Evolutionary conservation across 1,140 invertebrate genomes (phyloP), one percentile per base, ranked within the genome.

Genomic region (Drosophila takahashii): DNA sequence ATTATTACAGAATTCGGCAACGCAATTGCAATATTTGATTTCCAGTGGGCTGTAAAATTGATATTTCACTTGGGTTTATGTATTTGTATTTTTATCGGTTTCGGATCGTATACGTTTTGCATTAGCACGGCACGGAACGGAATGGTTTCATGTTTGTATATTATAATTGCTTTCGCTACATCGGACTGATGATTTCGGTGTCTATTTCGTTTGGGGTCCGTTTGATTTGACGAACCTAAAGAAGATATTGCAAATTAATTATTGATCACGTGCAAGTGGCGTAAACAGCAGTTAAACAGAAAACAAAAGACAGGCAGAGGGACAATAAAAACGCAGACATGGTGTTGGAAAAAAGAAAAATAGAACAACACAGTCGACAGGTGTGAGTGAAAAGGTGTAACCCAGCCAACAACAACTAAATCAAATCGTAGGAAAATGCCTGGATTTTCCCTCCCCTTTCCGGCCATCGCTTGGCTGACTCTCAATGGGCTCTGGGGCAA

Each of bases 401-500:
- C 13, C 53, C 44, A 5, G 41, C 59, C 69, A 70, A 72, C 71
- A 87, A 87, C 84, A 89, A 83, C 83, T 87, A 89, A 89, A 87
- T 87, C 84, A 87, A 87, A 87, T 87, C 84, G 84, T 84, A 87
- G 79, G 66, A 80, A 79, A 87, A 81, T 83, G 79, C 58, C 83
- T 47, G 36, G 64, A 57, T 57, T 71, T 41, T 22, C 22, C 41
- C 10, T 4, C 22, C 50, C 11, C 18, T 22, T 18, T 10, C 16
- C 32, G 22, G 15, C 78, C 65, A 15, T 56, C 65, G 83, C 56
- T 79, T 83, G 81, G 65, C 79, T 86, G 75, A 59, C 70, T 87
- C 66, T 79, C 84, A 87, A 89, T 89, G 83, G 76, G 83, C 83
- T 87, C 79, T 87, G 84, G 83, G 83, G 83, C 83, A 87, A 87